Evolutionary conservation across 1,140 invertebrate species (phyloP), one percentile per base, ranked within the genome.

Genomic region (Trichonephila clavata): DNA sequence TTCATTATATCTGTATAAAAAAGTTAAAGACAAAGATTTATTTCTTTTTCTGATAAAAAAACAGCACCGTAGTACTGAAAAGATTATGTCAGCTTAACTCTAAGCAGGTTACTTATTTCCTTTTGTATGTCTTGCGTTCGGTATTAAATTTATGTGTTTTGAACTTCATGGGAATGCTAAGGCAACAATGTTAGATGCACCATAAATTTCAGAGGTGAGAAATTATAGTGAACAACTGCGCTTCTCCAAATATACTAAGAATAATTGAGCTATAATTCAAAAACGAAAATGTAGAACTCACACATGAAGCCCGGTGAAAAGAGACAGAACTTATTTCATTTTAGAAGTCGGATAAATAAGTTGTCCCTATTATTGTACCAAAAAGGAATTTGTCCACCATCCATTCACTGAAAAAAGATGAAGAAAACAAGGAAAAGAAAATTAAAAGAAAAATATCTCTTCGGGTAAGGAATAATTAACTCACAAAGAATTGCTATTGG

Each of bases 401-500:
- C n/a, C 65, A 68, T 68, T 68, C 65, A 68, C 65, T 24, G 65
- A 24, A 81, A 77, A 77, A 77, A 77, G 24, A 77, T 27, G n/a
- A 8, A 50, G 50, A 50, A 50, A 50, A 50, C 7, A 43, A 6
- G 65, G 6, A 39, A 81, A 81, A 81, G 32, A 39, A 43, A 81
- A 81, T 81, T 81, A 50, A 81, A 81, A 18, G 77, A 80, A 50
- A 81, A 81, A 43, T 39, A 13, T 21, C 43, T 81, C n/a, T 6
- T 81, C 32, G 43, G 13, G 27, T 43, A 50, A 81, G n/a, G 43
- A 81, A 81, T 81, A 81, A 81, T 81, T 81, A 81, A 81, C 77
- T 81, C 77, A 81, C 77, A 81, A 81, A 81, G 77, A 81, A 39
- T 81, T 81, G 27, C 77, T 43, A 81, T 81, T 50, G 43, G 43